These are phyloP conservation scores for Schizopygopsis malacanthus DNA, from an alignment of 2,797 vertebrate genomes.

Conservation along the genomic window DNA sequence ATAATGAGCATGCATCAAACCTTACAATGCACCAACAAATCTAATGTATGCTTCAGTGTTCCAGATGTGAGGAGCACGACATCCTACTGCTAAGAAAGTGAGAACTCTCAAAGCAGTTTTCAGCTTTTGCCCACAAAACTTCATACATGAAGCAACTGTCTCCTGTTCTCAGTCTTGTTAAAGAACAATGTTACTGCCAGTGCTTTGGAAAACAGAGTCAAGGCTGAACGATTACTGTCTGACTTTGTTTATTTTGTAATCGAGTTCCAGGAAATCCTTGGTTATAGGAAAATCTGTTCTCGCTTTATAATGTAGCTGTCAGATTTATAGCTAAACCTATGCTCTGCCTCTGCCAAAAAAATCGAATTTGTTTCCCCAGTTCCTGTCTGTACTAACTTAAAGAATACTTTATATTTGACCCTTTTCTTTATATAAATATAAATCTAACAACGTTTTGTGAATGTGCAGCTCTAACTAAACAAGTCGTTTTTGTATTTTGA, in stretches of 20 bases:
- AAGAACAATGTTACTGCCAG: constrained; percentile 9
- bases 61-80: background rate
- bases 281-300: background rate
- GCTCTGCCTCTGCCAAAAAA: background rate
- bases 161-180: constrained; percentile 22
- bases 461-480: background rate
- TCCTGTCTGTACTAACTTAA: background rate
- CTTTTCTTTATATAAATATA: background rate
- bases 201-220: constrained; percentile 12
- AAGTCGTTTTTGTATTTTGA: background rate
- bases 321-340: background rate
- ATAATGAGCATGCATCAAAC: background rate
- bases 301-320: background rate
- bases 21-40: background rate
- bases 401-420: background rate
- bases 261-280: constrained; percentile 18
- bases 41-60: background rate
- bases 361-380: background rate
- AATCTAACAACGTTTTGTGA: background rate
- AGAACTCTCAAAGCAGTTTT: background rate
- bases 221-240: background rate
- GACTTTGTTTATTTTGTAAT: constrained; percentile 30
- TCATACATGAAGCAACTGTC: constrained; percentile 16
- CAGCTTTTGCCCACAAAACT: background rate
- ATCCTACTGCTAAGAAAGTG: background rate